A percentile compares a stretch with the other conserved stretches of the same genome.
Conservation (phyloP, 2,888 invertebrate genomes). For the Malthinus seriepunctatus region DNA sequence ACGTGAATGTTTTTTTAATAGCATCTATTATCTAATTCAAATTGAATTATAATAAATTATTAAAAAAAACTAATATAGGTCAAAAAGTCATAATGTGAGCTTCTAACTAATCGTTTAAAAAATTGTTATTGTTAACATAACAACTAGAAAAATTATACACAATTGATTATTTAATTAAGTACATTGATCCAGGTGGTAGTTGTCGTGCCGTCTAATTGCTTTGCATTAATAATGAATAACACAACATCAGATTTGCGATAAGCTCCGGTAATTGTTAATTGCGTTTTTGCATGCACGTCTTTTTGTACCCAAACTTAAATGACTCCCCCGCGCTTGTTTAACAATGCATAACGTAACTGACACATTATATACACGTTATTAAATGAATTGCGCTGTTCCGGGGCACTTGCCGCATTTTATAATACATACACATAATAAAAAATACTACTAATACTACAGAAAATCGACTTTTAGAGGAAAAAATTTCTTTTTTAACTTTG, state of each 20-base stretch:
- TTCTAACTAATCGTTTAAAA: not conserved
- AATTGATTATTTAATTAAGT: constrained; percentile 55
- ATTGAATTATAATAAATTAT: no score
- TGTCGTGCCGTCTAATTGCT: constrained; percentile 55
- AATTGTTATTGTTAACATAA: constrained; percentile 10
- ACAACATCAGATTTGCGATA: constrained; percentile 55
- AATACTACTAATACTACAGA: no score
- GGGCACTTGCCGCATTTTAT: constrained; percentile 9
- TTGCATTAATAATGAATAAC: constrained; percentile 55
- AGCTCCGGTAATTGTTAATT: constrained; percentile 56
- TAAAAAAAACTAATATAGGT: no score
- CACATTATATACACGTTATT: constrained; percentile 32
- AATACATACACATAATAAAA: not conserved
- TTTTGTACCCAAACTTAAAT: constrained; percentile 43
- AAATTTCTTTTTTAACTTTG: not conserved
- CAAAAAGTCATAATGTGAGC: no score
- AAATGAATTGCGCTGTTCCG: constrained; percentile 31
- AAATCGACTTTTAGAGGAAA: constrained; percentile 1
- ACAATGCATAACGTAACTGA: constrained; percentile 42
- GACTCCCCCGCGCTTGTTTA: constrained; percentile 47
- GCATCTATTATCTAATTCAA: no score
- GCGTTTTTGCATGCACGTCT: constrained; percentile 54
- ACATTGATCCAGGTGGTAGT: constrained; percentile 48
- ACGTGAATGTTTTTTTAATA: no score
- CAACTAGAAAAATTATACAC: constrained; percentile 35